Evolutionary conservation across 2,113 vertebrate species (phyloP), one percentile per base, ranked within the genome.

Genomic region (Typhlomys cinereus): DNA sequence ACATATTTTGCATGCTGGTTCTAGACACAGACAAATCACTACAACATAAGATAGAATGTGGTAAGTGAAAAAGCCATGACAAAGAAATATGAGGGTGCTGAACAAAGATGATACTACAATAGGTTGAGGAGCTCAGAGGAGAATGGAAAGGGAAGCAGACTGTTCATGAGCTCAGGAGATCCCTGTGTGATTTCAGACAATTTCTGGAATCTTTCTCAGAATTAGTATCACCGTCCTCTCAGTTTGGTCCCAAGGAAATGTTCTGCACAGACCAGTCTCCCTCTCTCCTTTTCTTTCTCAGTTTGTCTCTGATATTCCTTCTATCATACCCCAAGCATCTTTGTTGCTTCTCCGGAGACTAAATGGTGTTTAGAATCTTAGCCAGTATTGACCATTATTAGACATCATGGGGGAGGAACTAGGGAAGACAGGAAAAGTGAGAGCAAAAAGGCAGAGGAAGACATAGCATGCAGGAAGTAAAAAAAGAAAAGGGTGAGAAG

Each of bases 401-500:
- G 39, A 79, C 69, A 23, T n/a, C 57, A 36, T 57, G 11, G n/a
- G 20, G 9, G 62, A 64, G 17, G 36, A 92, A 86, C 54, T 10
- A 71, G 4, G 50, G 50, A 50, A 66, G 64, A 64, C 14, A 39
- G 20, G 48, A 15, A 54, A 75, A 41, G 2, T 86, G 52, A 31
- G 41, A 61, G 50, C 54, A 41, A 54, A 90, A 79, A 21, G 50
- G 25, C 17, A 76, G 23, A 80, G 41, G 46, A 25, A 82, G 34
- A 93, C 74, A 36, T 66, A 91, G 25, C 59, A 85, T n/a, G 75
- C 23, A 59, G 25, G 80, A 54, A 62, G 6, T 36, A n/a, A 79
- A n/a, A 79, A 64, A 79, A 86, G 64, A 95, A 57, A n/a, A 54
- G 36, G 66, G 84, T 59, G 23, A 44, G 52, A 90, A 81, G n/a